Evolutionary conservation across 2,113 vertebrate genomes (phyloP).

Genomic region (Diadophis punctatus): DNA sequence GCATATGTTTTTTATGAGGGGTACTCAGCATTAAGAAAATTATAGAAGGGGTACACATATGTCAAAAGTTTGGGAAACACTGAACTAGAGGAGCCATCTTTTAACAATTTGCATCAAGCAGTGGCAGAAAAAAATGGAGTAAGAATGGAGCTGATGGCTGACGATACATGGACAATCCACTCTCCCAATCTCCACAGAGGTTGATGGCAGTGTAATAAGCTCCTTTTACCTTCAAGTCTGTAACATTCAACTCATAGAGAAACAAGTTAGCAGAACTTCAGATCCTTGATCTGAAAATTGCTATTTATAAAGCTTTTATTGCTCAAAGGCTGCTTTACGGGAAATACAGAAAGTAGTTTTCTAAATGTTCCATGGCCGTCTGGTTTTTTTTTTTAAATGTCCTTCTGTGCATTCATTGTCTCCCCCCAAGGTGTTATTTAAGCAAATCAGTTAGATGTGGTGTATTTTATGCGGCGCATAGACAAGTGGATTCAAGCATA

Average conservation of each 20-base stretch:
- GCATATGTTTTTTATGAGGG: too few relatives aligned
- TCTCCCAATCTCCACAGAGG: background rate
- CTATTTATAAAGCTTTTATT: constrained; percentile 2
- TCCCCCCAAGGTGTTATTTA: background rate
- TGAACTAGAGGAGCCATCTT: background rate
- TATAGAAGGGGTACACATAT: too few relatives aligned
- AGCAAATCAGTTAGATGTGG: background rate
- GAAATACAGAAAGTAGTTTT: background rate
- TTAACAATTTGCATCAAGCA: background rate
- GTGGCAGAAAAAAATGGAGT: background rate
- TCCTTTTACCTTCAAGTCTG: background rate
- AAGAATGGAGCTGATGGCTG: background rate
- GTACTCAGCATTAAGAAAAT: too few relatives aligned
- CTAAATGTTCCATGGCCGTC: background rate
- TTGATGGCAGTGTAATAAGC: background rate
- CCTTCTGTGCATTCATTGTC: background rate
- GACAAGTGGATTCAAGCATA: background rate
- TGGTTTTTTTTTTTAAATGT: background rate
- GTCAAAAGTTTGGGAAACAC: too few relatives aligned
- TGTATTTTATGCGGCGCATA: background rate
- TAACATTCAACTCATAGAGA: background rate
- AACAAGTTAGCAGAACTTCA: background rate
- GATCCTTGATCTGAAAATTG: background rate
- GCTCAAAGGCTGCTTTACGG: constrained; percentile 10
- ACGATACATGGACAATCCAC: background rate